Conservation (phyloP, 92 coral and sea anemone species). For the Bergia puertoricense region DNA sequence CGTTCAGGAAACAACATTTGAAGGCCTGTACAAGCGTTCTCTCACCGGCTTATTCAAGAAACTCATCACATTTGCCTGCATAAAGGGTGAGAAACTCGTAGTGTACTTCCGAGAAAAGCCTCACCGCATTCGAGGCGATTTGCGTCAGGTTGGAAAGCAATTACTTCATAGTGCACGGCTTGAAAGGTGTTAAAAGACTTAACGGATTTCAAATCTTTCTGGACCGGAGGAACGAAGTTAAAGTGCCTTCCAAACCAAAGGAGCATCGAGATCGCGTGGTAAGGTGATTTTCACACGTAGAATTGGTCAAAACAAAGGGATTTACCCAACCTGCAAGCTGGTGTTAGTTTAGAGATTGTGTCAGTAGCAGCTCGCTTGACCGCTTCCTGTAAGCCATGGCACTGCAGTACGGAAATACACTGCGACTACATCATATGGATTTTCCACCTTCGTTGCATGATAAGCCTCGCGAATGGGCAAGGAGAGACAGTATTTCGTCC, state of each 20-base stretch:
- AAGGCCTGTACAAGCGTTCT: background rate
- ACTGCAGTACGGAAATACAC: conserved; percentile 76
- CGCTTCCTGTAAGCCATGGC: conserved; percentile 56
- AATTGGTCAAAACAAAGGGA: conserved; percentile 35
- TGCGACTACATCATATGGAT: conserved; percentile 80
- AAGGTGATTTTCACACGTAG: conserved; percentile 40
- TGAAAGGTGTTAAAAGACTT: conserved; percentile 8
- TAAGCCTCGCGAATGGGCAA: conserved; percentile 30
- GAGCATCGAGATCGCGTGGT: conserved; percentile 40
- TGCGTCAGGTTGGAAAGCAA: background rate
- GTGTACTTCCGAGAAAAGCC: background rate
- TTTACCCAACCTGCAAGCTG: conserved; percentile 30
- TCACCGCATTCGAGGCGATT: background rate
- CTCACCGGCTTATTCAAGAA: background rate
- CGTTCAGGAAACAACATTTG: background rate
- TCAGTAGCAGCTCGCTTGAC: background rate
- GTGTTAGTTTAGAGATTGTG: background rate
- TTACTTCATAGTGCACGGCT: background rate
- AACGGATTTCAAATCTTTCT: background rate
- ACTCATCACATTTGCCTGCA: background rate
- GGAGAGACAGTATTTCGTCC: conserved; percentile 28
- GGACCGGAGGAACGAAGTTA: background rate
- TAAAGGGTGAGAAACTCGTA: background rate
- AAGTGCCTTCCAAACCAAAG: background rate
- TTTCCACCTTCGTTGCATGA: conserved; percentile 48